These are phyloP conservation scores for Caretta caretta DNA, from an alignment of 2,113 vertebrate genomes.

Conservation along the genomic window DNA sequence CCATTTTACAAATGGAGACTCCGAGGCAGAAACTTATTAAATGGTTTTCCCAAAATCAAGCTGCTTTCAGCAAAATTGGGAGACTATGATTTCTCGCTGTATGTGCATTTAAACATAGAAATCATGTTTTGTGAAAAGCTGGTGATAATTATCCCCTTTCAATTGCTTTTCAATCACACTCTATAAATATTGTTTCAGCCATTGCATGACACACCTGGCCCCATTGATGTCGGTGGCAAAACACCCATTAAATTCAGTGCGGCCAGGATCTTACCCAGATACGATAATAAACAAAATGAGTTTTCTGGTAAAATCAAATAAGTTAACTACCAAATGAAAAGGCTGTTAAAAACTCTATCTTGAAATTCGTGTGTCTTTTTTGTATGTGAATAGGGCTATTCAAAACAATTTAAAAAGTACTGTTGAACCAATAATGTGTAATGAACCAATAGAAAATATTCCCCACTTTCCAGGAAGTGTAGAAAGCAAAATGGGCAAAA, in stretches of 20 bases:
- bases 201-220: neutral
- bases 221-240: neutral
- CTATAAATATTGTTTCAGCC: neutral
- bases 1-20: neutral
- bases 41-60: neutral
- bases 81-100: neutral
- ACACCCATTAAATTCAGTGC: neutral
- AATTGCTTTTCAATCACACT: neutral
- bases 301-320: neutral
- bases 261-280: neutral
- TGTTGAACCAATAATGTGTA: neutral
- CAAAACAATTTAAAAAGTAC: constrained; percentile 24
- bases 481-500: neutral
- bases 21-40: neutral
- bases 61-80: neutral
- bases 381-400: neutral
- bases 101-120: neutral
- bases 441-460: neutral
- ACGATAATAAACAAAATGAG: neutral
- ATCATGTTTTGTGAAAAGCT: neutral
- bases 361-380: neutral
- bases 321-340: neutral
- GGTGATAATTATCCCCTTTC: neutral
- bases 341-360: neutral
- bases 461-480: neutral